Conservation (phyloP, 2,888 invertebrate genomes). For the Zygothrica quintamaculata region DNA sequence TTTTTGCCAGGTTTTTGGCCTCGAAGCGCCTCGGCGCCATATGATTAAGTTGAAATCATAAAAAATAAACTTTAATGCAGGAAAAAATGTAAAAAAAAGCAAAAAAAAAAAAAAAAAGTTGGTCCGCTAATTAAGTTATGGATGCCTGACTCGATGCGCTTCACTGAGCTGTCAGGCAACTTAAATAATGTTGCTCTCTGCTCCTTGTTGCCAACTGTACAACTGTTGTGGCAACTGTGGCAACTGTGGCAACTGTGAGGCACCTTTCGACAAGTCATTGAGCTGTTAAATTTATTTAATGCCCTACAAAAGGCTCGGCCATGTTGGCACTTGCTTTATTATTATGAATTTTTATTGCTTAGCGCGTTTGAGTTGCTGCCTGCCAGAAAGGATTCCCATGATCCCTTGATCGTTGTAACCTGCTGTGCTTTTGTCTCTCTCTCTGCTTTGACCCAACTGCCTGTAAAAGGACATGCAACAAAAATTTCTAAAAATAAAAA, state of each 20-base stretch:
- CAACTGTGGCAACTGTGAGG: constrained; percentile 1
- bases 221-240: too few relatives aligned
- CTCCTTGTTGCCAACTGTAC: too few relatives aligned
- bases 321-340: constrained; percentile 73
- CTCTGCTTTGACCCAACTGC: constrained; percentile 36
- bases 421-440: constrained; percentile 65
- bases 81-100: too few relatives aligned
- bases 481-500: constrained; percentile 14
- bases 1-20: too few relatives aligned
- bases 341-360: constrained; percentile 69
- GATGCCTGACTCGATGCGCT: constrained; percentile 54
- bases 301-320: constrained; percentile 53
- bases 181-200: too few relatives aligned
- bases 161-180: constrained; percentile 50
- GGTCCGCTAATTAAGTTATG: constrained; percentile 72
- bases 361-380: constrained; percentile 47
- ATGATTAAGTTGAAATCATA: constrained; percentile 59
- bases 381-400: constrained; percentile 67
- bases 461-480: constrained; percentile 18
- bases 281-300: constrained; percentile 80
- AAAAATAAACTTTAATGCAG: constrained; percentile 66
- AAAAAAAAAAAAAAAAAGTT: too few relatives aligned
- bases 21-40: constrained; percentile 65
- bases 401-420: constrained; percentile 52
- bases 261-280: constrained; percentile 79